Percentiles rank a stretch among this genome's conserved stretches.
Evolutionary conservation across 2,888 invertebrate genomes (phyloP).

Genomic region (Parelbella ahira): DNA sequence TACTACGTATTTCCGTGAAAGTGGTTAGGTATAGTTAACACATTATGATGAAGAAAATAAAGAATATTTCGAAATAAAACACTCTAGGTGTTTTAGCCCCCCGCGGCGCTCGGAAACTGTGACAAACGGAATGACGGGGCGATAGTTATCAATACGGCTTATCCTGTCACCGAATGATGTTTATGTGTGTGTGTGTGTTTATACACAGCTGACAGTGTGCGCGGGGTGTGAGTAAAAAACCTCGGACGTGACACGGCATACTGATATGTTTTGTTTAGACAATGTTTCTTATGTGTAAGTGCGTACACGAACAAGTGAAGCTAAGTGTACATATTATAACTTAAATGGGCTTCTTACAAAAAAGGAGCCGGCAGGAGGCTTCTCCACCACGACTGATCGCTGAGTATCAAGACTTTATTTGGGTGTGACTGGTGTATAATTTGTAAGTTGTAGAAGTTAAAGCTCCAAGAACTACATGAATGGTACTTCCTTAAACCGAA

Average conservation of each 20-base stretch:
- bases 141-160: slow-evolving; percentile 69
- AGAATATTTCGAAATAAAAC: slow-evolving; percentile 24
- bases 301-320: slow-evolving; percentile 2
- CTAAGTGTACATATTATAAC: too few relatives aligned
- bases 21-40: too few relatives aligned
- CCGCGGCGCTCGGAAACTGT: slow-evolving; percentile 49
- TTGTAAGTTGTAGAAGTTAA: too few relatives aligned
- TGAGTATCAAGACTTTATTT: too few relatives aligned
- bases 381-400: too few relatives aligned
- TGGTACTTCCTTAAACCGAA: too few relatives aligned
- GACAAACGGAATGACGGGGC: slow-evolving; percentile 48
- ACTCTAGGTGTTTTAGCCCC: slow-evolving; percentile 42
- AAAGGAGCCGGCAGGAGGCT: too few relatives aligned
- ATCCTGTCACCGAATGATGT: slow-evolving; percentile 41
- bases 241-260: slow-evolving; percentile 35
- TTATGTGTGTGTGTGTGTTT: slow-evolving; percentile 30
- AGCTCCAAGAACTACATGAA: too few relatives aligned
- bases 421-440: too few relatives aligned
- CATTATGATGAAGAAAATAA: slow-evolving; percentile 2
- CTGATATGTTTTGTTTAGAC: slow-evolving; percentile 29
- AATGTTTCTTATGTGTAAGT: slow-evolving; percentile 8
- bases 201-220: slow-evolving; percentile 14
- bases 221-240: slow-evolving; percentile 31
- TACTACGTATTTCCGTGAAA: too few relatives aligned
- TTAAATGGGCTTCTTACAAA: too few relatives aligned